phyloP scores from a whole-genome alignment of 2,797 vertebrate species.

The Poecilia wingei region DNA sequence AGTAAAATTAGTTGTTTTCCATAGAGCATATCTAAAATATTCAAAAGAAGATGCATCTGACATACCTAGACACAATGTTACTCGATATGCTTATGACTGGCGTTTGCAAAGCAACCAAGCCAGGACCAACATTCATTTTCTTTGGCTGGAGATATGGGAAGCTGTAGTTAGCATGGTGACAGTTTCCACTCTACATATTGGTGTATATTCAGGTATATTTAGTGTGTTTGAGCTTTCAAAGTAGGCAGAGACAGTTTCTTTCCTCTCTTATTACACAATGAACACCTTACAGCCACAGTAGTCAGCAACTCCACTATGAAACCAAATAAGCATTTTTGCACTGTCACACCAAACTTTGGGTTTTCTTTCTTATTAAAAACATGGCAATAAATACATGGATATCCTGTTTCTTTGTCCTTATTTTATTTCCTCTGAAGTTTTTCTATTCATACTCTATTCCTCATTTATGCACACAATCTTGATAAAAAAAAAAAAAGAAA shows the following conservation, averaged over 20 bases:
- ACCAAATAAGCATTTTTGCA: not conserved
- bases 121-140: no score
- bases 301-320: not conserved
- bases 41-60: no score
- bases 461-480: not conserved
- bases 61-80: no score
- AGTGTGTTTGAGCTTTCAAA: no score
- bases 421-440: not conserved
- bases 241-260: not conserved
- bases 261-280: not conserved
- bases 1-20: no score
- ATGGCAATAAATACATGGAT: not conserved
- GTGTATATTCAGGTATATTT: no score
- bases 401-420: not conserved
- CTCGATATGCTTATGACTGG: no score
- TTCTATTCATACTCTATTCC: not conserved
- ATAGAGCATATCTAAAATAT: no score
- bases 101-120: no score
- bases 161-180: no score
- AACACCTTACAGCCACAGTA: not conserved
- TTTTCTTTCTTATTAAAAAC: not conserved
- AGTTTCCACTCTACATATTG: no score
- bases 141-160: no score
- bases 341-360: not conserved
- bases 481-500: fast-evolving